Evolutionary conservation across 2,888 invertebrate species (phyloP), one percentile per base, ranked within the genome.

Genomic region (Acrobasis repandana): DNA sequence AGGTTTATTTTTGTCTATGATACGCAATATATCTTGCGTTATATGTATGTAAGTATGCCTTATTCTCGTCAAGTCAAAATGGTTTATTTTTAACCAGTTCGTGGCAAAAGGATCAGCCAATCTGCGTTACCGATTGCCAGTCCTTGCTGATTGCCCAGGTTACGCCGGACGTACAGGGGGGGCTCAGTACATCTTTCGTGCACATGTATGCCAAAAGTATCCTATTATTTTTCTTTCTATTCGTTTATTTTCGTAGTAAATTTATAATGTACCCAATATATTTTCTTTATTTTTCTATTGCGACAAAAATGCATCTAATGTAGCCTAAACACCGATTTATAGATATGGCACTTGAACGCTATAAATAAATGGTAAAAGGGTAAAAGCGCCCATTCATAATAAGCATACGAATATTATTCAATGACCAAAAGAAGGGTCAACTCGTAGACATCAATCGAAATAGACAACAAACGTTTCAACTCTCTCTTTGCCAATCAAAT

Each of bases 301-400:
- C 20, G 38, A 54, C 60, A 76, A 79, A 78, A 70, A 64, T 75
- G 75, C 71, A 81, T 78, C 85, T 87, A 90, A 90, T 90, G 89
- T 85, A 83, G 79, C 88, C 74, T 82, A 82, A 85, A 85, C 77
- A 68, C 70, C 71, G 79, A 90, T 88, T 85, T 88, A 90, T 87
- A 82, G 87, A 85, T 83, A 84, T 83, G 79, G 80, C 82, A 75
- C 71, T 66, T 68, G 64, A 68, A 67, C 70, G 76, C 79, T 76
- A 88, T 89, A 89, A 89, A 90, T 89, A 89, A 88, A 78, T 78
- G 73, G 63, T 14, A 20, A 61, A 87, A 85, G 88, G 89, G 86
- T 85, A 83, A 85, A 83, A 84, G 79, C 72, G 79, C 79, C 79
- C 88, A 85, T 80, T 80, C 82, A 82, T 86, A 85, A 85, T 80